Conservation (phyloP, 1,140 invertebrate genomes). For the Diabrotica undecimpunctata region DNA sequence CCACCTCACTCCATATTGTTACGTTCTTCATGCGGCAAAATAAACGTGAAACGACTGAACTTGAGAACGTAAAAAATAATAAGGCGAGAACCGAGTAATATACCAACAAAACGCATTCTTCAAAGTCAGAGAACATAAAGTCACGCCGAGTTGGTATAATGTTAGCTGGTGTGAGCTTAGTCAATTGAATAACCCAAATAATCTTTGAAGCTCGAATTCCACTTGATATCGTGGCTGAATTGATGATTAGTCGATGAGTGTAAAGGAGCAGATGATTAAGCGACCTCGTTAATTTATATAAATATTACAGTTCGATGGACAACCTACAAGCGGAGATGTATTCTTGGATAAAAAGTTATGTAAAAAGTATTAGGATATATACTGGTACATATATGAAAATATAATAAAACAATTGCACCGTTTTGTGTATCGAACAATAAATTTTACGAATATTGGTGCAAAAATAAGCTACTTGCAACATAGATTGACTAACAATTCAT, state of each 20-base stretch:
- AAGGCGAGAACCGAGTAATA: not conserved
- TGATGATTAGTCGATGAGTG: conserved; percentile 6
- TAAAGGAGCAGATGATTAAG: conserved; percentile 3
- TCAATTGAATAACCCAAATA: conserved; percentile 10
- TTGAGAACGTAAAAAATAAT: not conserved
- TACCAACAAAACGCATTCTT: not conserved
- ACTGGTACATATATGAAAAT: too few species aligned
- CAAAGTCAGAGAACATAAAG: not conserved
- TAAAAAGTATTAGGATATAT: too few species aligned
- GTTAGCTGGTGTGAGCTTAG: conserved; percentile 3
- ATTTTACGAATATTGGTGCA: too few species aligned
- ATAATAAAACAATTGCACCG: too few species aligned
- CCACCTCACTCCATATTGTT: too few species aligned
- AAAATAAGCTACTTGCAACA: too few species aligned
- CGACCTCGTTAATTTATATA: conserved; percentile 2
- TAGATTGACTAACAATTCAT: too few species aligned
- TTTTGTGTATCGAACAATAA: too few species aligned
- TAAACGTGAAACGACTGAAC: too few species aligned
- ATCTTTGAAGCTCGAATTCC: conserved; percentile 6
- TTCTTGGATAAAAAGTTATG: too few species aligned
- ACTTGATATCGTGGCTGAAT: conserved; percentile 6
- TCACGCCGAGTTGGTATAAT: not conserved
- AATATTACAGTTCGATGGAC: not conserved
- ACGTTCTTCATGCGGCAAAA: too few species aligned
- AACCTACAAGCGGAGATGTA: too few species aligned